A percentile compares a stretch with the other conserved stretches of the same genome.
phyloP scores from a whole-genome alignment of 2,888 invertebrate species.

The Amorpha juglandis region DNA sequence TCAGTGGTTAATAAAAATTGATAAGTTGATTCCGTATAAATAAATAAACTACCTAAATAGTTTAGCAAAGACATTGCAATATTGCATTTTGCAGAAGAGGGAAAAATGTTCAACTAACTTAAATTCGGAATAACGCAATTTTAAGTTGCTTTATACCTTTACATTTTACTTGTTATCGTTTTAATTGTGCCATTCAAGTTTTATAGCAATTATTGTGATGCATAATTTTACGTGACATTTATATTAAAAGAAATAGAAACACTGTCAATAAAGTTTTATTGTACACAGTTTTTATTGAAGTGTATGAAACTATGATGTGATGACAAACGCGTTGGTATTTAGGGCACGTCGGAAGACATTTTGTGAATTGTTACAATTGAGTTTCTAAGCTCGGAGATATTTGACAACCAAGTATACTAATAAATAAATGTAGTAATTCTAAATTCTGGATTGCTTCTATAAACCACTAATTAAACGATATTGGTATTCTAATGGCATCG shows the following conservation, averaged over 20 bases:
- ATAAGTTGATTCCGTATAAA: not conserved
- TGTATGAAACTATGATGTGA: not conserved
- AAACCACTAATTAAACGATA: not conserved
- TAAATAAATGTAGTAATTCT: constrained; percentile 38
- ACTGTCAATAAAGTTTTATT: not conserved
- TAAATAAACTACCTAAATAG: not conserved
- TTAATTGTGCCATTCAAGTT: not conserved
- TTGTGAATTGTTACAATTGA: not conserved
- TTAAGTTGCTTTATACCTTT: not conserved
- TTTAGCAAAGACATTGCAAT: not conserved
- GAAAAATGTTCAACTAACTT: not conserved
- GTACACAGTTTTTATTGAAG: not conserved
- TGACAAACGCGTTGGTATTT: not conserved
- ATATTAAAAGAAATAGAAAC: not conserved
- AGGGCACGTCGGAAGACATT: constrained; percentile 1
- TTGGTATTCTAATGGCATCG: not conserved
- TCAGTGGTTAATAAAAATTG: no score
- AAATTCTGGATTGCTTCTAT: constrained; percentile 31
- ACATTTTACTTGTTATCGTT: not conserved
- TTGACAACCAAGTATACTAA: constrained; percentile 22
- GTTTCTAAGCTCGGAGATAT: constrained; percentile 11
- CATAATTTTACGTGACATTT: constrained; percentile 3
- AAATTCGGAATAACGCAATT: not conserved
- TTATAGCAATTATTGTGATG: not conserved
- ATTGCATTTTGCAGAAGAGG: not conserved